Evolutionary conservation across 1,140 invertebrate genomes (phyloP), one percentile per base, ranked within the genome.

Genomic region (Drosophila parvula): DNA sequence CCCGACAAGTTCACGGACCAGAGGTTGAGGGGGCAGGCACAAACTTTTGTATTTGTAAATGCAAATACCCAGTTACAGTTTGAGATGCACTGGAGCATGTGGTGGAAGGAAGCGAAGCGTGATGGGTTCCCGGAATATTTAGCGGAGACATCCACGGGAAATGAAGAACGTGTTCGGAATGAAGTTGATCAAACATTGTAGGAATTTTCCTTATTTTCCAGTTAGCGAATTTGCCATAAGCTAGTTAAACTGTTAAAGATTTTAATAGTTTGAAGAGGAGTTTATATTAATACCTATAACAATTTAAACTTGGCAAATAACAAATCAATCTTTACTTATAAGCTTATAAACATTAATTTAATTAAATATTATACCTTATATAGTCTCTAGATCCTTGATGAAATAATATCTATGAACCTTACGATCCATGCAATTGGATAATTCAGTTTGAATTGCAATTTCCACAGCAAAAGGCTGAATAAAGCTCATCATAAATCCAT

Each of bases 61-160:
- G 82, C 70, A 79, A 79, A 86, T 88, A 64, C 36, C 45, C 57
- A 60, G 67, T 47, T 73, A 88, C 83, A 71, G 71, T 83, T 83
- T 53, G 57, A 36, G 67, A 53, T 79, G 79, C 83, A 88, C 11
- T 64, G 65, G 62, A 88, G 71, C 83, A 75, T 61, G 36, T 53
- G 59, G 43, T 64, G 55, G 51, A 34, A 45, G 51, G 36, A 50
- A 36, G 56, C 71, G 59, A 58, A 61, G 60, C 64, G 55, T 53
- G 43, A 44, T 45, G 43, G 45, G 22, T 44, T 2, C 18, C 18
- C 44, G 28, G 65, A 71, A 61, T 81, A 68, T 76, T 70, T 68
- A 67, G 60, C 50, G 62, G 50, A 28, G 44, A 62, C 62, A 62
- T 57, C 51, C 65, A 58, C 18, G 28, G 68, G 68, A 71, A 71